Percentiles rank a stretch among this genome's conserved stretches.
Conservation (phyloP, 2,797 vertebrate species). For the Melanotaenia parkinsoni region DNA sequence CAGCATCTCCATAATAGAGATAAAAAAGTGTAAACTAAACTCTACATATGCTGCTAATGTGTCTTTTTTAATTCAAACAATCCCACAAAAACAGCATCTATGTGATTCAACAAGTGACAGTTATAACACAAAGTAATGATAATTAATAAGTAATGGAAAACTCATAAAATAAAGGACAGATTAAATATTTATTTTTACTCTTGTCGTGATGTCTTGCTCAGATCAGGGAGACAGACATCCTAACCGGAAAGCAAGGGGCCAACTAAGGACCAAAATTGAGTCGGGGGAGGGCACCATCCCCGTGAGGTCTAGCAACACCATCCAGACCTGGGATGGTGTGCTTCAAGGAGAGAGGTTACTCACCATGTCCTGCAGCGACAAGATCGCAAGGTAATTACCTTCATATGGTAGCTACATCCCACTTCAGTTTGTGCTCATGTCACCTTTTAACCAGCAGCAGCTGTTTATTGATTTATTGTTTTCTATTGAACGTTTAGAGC, state of each 20-base stretch:
- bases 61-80: background rate
- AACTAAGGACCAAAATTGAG: constrained; percentile 96
- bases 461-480: background rate
- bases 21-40: background rate
- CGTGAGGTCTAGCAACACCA: constrained; percentile 91
- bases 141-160: background rate
- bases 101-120: background rate
- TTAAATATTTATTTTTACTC: background rate
- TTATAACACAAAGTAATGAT: background rate
- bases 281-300: constrained; percentile 98
- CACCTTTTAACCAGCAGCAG: background rate
- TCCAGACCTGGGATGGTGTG: constrained; percentile 97
- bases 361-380: constrained; percentile 99
- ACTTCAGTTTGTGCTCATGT: background rate
- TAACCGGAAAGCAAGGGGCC: constrained; percentile 94
- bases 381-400: constrained; percentile 90
- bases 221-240: constrained; percentile 97
- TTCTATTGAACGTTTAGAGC: background rate
- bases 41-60: background rate
- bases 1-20: background rate
- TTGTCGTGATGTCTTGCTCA: constrained; percentile 46
- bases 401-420: background rate
- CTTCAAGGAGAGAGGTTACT: constrained; percentile 94
- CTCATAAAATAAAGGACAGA: background rate
- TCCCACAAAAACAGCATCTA: background rate